These are phyloP conservation scores for Lindbergichthys nudifrons DNA, from an alignment of 2,797 vertebrate species.

Conservation along the genomic window DNA sequence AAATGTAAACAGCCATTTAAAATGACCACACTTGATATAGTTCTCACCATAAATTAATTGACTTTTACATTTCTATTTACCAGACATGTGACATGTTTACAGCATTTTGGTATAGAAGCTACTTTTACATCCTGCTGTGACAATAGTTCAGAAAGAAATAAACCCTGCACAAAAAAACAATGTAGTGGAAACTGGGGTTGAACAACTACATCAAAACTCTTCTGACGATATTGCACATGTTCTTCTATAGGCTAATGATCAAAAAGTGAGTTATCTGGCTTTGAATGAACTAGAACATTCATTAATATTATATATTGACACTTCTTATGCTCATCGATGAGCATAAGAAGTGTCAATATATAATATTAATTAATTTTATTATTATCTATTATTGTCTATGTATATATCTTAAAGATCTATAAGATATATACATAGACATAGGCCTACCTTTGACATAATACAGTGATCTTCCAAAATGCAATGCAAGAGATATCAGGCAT, in stretches of 20 bases:
- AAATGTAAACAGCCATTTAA: neutral
- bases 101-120: neutral
- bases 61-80: neutral
- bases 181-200: neutral
- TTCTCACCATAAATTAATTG: neutral
- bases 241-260: neutral
- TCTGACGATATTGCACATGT: neutral
- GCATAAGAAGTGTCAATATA: too few species aligned
- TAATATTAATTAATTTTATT: too few species aligned
- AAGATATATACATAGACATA: neutral
- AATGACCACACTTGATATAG: neutral
- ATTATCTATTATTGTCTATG: too few species aligned
- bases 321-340: too few species aligned
- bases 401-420: too few species aligned
- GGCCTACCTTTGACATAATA: neutral
- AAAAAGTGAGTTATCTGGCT: neutral
- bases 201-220: neutral
- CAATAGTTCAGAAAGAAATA: neutral
- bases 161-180: neutral
- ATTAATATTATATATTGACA: neutral
- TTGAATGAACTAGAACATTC: too few species aligned
- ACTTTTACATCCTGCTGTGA: neutral
- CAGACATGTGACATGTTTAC: neutral
- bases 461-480: neutral
- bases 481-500: neutral